Base-by-base conservation (phyloP, 2,888 invertebrate species). In the Trilocha varians region DNA sequence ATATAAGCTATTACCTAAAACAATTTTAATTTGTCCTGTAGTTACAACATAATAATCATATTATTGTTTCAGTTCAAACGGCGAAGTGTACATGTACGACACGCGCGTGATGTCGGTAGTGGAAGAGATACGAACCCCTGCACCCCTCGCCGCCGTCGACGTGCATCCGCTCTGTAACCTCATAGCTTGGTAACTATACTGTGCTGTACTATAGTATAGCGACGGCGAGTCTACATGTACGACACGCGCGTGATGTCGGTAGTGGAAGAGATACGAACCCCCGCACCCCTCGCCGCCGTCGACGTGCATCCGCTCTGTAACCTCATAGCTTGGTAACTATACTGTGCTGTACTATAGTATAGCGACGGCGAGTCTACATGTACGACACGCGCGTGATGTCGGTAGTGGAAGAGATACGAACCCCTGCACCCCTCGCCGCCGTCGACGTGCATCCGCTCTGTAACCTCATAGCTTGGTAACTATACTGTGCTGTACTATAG, bases 381-480 rank as follows among this genome's bases (percentile, higher is more conserved):
- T 91, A 90, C 70, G 94, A 95, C 79, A 79, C 91, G 49, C 88
- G 94, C 56, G 88, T 86, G 66, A 66, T 80, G 61, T 40, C 78
- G 76, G 87, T 55, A 86, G 85, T 91, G 32, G 87, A 87, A 52
- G 86, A 87, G 16, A 87, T 91, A 67, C 90, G 90, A 45, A 91
- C 92, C 43, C 88, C 91, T 9, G 90, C 88, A 48, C 93, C 93
- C 54, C 91, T 97, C 59, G 93, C 93, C 39, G 92, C 96, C 45
- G 89, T 96, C 75, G 90, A 94, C 45, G 90, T 95, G 42, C 97
- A 98, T 78, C 89, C 92, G 49, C 87, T 88, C 43, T 92, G 93
- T 41, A 91, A 93, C 72, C 88, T 95, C 47, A 88, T 97, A 62
- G 96, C 96, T 33, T 95, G 96, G 95, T 95, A 73, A 80, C 84